A percentile compares a stretch with the other conserved stretches of the same genome.
Conservation (phyloP, 2,797 vertebrate genomes). For the Hypotaenidia philippensis region DNA sequence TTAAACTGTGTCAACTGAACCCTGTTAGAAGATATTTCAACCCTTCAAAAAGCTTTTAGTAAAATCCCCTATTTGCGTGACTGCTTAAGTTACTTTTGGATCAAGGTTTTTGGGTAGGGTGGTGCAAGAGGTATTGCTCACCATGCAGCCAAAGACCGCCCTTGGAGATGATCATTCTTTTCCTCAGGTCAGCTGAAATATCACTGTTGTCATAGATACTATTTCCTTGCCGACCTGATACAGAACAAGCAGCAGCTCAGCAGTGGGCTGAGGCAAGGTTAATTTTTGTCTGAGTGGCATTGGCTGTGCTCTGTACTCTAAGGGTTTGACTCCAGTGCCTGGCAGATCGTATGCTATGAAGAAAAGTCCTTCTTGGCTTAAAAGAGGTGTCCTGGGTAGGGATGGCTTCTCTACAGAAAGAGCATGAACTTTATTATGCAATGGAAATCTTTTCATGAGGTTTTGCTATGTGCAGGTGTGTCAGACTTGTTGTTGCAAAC, state of each 20-base stretch:
- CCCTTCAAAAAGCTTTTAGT: not conserved
- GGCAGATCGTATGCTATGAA: not conserved
- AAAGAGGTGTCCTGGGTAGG: not conserved
- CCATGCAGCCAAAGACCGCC: not conserved
- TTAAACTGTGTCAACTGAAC: not conserved
- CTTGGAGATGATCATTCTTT: not conserved
- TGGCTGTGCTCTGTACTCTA: not conserved
- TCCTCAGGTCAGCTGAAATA: not conserved
- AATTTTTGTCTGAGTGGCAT: not conserved
- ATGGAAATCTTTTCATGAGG: conserved; percentile 54
- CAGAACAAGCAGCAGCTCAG: not conserved
- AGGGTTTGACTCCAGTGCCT: not conserved
- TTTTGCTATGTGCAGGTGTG: conserved; percentile 43
- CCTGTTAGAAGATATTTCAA: not conserved
- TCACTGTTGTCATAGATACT: rapidly evolving
- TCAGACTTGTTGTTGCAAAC: conserved; percentile 52
- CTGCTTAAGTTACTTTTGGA: not conserved
- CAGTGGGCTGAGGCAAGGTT: not conserved
- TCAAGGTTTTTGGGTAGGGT: not conserved
- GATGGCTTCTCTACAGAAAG: not conserved
- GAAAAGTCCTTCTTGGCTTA: not conserved
- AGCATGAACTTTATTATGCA: conserved; percentile 63
- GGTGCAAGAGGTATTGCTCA: not conserved
- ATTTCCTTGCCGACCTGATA: not conserved
- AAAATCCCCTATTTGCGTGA: not conserved